Conservation (phyloP, 2,113 vertebrate genomes). For the Dasyornis broadbenti region DNA sequence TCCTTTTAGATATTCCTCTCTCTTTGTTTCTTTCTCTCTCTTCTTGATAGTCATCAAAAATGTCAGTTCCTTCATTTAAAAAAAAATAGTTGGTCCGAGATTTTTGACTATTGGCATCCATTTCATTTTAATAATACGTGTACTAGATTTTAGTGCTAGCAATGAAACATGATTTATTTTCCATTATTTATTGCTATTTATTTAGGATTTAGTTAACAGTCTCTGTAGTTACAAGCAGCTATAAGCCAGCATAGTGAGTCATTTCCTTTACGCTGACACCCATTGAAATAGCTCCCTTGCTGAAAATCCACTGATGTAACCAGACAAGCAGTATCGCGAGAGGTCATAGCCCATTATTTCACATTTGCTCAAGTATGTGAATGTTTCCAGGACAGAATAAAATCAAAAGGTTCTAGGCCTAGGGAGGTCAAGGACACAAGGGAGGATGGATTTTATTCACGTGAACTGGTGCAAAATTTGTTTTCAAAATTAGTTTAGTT, state of each 20-base stretch:
- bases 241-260: constrained; percentile 30
- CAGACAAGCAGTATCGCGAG: constrained; percentile 54
- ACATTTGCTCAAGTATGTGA: constrained; percentile 22
- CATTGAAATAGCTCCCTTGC: constrained; percentile 19
- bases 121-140: not conserved
- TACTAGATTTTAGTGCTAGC: not conserved
- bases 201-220: constrained; percentile 23
- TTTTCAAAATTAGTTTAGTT: not conserved
- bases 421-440: not conserved
- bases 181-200: constrained; percentile 2
- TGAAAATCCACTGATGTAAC: constrained; percentile 21
- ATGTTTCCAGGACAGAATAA: not conserved
- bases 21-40: not conserved
- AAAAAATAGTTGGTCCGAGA: not conserved
- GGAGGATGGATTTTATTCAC: not conserved
- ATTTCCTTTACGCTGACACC: constrained; percentile 46
- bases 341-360: constrained; percentile 47
- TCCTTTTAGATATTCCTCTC: not conserved
- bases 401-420: not conserved
- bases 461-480: not conserved
- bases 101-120: not conserved
- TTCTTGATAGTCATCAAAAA: not conserved
- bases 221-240: not conserved
- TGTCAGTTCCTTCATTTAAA: not conserved
- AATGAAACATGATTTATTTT: not conserved